Evolutionary conservation across 2,888 invertebrate species (phyloP).

Genomic region (Rotaria macrura): DNA sequence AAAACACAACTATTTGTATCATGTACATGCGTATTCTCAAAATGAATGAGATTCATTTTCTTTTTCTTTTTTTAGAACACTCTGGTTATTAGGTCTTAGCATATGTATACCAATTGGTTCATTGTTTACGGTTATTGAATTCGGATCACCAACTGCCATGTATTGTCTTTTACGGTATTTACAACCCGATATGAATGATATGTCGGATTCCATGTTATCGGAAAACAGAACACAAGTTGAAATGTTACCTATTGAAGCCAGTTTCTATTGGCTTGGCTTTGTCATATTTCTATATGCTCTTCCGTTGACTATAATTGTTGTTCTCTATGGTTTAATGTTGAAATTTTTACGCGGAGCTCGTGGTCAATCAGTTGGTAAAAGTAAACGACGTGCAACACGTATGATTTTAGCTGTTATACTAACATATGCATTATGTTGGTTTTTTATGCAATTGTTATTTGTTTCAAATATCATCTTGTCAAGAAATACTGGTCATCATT

Average conservation of each 20-base stretch:
- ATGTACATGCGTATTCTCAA: background rate
- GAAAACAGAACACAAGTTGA: background rate
- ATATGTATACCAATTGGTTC: background rate
- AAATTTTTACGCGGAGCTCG: slow-evolving; percentile 16
- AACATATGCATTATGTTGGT: background rate
- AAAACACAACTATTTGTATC: background rate
- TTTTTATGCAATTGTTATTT: slow-evolving; percentile 12
- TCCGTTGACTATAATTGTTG: background rate
- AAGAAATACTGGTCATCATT: background rate
- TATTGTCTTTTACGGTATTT: background rate
- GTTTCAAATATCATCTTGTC: background rate
- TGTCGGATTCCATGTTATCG: background rate
- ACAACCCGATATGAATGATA: no score
- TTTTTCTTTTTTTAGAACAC: background rate
- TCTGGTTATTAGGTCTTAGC: background rate
- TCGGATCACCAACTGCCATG: background rate
- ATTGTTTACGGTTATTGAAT: background rate
- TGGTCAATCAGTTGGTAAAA: background rate
- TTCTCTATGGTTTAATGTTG: slow-evolving; percentile 6
- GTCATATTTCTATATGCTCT: background rate
- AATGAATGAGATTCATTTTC: no score
- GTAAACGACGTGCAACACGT: slow-evolving; percentile 12
- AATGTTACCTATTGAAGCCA: background rate
- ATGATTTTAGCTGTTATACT: slow-evolving; percentile 14
- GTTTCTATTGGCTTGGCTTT: slow-evolving; percentile 6